phyloP scores from a whole-genome alignment of 2,797 vertebrate species.

The Molossus molossus region DNA sequence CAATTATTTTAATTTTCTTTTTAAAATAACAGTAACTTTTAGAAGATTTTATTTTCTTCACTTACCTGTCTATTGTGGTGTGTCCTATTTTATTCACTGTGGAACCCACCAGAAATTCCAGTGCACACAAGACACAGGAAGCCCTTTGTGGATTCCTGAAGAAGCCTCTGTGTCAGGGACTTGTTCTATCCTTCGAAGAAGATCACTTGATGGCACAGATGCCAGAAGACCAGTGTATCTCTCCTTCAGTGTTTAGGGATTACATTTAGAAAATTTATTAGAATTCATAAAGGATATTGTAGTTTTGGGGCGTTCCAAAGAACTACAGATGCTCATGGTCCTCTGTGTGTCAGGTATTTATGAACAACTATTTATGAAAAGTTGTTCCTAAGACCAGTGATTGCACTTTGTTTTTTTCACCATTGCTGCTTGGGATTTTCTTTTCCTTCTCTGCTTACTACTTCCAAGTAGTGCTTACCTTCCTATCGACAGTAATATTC shows the following conservation, averaged over 20 bases:
- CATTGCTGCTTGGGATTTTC: background rate
- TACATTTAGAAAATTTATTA: background rate
- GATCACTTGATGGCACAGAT: background rate
- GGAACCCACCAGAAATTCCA: background rate
- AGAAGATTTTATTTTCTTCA: background rate
- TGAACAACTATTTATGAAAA: background rate
- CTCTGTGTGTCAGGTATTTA: background rate
- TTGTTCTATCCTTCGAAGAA: background rate
- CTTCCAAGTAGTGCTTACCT: background rate
- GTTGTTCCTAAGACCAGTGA: background rate
- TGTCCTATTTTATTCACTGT: background rate
- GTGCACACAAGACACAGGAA: background rate
- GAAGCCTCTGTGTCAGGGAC: background rate
- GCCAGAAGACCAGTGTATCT: background rate
- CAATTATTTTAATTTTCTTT: slow-evolving; percentile 20
- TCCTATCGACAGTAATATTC: background rate
- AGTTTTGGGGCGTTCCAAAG: background rate
- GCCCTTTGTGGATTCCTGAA: background rate
- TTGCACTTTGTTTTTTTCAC: background rate
- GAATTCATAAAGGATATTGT: background rate
- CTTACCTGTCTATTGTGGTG: background rate
- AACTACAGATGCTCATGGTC: background rate
- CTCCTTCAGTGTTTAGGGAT: background rate
- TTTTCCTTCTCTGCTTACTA: background rate
- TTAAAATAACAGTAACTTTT: background rate